Percentiles rank a stretch among this genome's conserved stretches.
Evolutionary conservation across 2,888 invertebrate species (phyloP).

Genomic region (Drosophila melanosoma): DNA sequence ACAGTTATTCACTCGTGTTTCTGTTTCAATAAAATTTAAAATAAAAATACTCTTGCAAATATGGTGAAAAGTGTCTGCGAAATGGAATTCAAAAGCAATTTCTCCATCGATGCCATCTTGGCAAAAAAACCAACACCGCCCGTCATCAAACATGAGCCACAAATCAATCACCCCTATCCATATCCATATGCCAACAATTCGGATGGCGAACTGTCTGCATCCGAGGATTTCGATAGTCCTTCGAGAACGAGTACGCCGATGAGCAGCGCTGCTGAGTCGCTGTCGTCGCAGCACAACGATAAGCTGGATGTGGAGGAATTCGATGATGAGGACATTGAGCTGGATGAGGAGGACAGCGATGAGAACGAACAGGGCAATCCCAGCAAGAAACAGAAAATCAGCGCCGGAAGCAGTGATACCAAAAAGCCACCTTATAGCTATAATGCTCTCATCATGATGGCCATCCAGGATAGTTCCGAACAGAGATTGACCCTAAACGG

Average conservation of each 20-base stretch:
- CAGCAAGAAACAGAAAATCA: conserved; percentile 65
- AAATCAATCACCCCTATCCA: conserved; percentile 39
- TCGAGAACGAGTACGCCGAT: conserved; percentile 84
- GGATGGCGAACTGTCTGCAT: conserved; percentile 80
- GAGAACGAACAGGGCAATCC: conserved; percentile 61
- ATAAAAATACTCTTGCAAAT: conserved; percentile 43
- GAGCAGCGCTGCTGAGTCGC: conserved; percentile 82
- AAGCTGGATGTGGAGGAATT: conserved; percentile 60
- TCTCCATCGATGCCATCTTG: conserved; percentile 92
- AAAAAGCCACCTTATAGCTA: conserved; percentile 99
- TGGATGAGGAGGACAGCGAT: conserved; percentile 68
- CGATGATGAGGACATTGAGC: conserved; percentile 68
- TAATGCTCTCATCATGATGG: conserved; percentile 99
- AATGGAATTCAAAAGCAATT: conserved; percentile 88
- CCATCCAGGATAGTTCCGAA: conserved; percentile 97
- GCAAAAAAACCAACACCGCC: conserved; percentile 86
- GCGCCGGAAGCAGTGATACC: conserved; percentile 83
- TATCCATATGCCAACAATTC: conserved; percentile 68
- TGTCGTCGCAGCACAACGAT: conserved; percentile 69
- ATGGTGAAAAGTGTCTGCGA: conserved; percentile 83
- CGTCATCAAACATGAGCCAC: conserved; percentile 44
- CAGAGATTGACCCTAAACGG: conserved; percentile 97
- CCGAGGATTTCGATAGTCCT: conserved; percentile 82
- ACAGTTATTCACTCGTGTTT: conserved; percentile 39
- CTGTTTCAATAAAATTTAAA: conserved; percentile 24